These are phyloP conservation scores for Gandaritis pyraliata DNA, from an alignment of 2,888 invertebrate genomes.

Conservation along the genomic window DNA sequence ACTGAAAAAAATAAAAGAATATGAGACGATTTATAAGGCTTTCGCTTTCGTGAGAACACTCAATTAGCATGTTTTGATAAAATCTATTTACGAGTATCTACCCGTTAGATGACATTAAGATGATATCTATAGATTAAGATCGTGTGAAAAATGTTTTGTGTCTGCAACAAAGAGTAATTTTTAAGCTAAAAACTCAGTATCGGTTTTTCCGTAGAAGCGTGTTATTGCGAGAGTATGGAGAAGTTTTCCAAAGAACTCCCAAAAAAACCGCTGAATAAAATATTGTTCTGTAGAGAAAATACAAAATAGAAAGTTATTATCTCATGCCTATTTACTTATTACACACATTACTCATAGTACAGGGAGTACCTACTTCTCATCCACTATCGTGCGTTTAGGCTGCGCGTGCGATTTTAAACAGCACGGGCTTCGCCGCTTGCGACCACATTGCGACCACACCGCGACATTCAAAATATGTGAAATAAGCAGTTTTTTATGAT, in stretches of 20 bases:
- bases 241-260: too few relatives aligned
- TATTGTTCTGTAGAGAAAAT: too few relatives aligned
- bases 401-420: too few relatives aligned
- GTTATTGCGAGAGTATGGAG: too few relatives aligned
- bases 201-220: not conserved
- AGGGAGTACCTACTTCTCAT: not conserved
- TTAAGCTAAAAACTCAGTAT: conserved; percentile 10
- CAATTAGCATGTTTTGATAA: conserved; percentile 48
- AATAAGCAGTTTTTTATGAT: too few relatives aligned
- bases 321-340: conserved; percentile 15
- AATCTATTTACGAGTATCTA: conserved; percentile 41
- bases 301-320: conserved; percentile 34
- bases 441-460: too few relatives aligned
- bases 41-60: conserved; percentile 58
- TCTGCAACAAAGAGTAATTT: conserved; percentile 41
- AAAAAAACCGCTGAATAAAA: too few relatives aligned
- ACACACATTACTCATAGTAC: conserved; percentile 8
- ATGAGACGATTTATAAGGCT: conserved; percentile 26
- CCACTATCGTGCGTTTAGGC: too few relatives aligned
- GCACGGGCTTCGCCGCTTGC: too few relatives aligned
- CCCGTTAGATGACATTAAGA: conserved; percentile 58
- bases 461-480: too few relatives aligned
- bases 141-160: conserved; percentile 59
- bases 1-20: not conserved
- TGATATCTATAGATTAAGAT: conserved; percentile 56